Base-by-base conservation (phyloP, 2,797 vertebrate genomes). In the Selene dorsalis region DNA sequence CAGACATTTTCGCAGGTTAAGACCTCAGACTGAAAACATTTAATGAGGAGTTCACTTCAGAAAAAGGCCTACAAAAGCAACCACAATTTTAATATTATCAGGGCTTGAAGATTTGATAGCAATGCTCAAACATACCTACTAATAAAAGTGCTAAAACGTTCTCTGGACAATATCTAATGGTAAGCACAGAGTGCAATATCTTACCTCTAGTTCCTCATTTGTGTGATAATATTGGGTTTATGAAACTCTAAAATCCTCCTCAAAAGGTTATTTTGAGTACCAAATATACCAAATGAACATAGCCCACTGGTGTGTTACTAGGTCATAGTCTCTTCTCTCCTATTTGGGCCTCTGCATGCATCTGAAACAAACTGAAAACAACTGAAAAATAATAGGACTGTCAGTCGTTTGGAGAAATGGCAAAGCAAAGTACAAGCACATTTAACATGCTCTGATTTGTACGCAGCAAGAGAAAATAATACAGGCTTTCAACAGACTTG, bases 1-100 rank as follows among this genome's bases (percentile, higher is more conserved):
- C 12, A 41, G 39, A 41, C 39, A 41, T 13, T 41, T 41, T 41
- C 39, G 14, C 73, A 4, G 3, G 32, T 35, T 35, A 35, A 35
- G 32, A 35, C 32, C 32, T 35, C 32, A 35, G 32, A 9, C 32
- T 35, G 32, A 35, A 35, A 35, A 35, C n/a, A 48, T 60, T 79
- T 62, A 61, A 24, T 79, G 8, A 71, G 71, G 48, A 69, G 63
- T 73, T 75, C 56, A 56, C 56, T 24, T 38, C 4, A 82, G 52
- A 71, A 73, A 73, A 70, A 58, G 22, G 12, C 55, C 47, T 22
- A 24, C 12, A 74, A 71, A 59, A 32, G 38, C 35, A 64, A 14
- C 3, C 5, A 8, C 14, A 28, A 32, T 70, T 70, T 71, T 73
- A 41, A 24, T 56, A 39, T 63, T 35, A 32, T 47, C 35, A 13